These are phyloP conservation scores for Buathra laborator DNA, from an alignment of 2,888 invertebrate genomes.

Conservation along the genomic window DNA sequence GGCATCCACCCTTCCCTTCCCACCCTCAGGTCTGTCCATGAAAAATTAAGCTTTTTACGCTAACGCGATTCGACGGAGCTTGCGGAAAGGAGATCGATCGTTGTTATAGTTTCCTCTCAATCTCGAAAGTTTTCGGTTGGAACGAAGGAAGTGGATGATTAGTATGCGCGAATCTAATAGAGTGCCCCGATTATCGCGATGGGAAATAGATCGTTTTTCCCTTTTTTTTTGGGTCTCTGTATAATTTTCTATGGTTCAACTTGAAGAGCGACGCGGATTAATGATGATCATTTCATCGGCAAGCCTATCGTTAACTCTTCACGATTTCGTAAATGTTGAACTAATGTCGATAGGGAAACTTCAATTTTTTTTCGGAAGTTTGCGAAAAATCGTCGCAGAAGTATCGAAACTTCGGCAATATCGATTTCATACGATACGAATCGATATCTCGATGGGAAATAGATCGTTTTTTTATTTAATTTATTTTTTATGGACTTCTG, in stretches of 20 bases:
- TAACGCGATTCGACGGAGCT: background rate
- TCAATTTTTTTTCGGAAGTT: no score
- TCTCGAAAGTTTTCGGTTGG: slow-evolving; percentile 24
- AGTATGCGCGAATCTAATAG: slow-evolving; percentile 35
- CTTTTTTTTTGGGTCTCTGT: slow-evolving; percentile 6
- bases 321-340: no score
- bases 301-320: background rate
- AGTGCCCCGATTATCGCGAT: background rate
- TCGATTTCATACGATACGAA: no score
- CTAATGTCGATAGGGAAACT: no score
- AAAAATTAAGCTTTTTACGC: slow-evolving; percentile 11
- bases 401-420: no score
- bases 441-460: background rate
- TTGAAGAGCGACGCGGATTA: background rate
- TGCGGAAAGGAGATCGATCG: slow-evolving; percentile 38
- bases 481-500: no score
- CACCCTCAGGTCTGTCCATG: slow-evolving; percentile 3
- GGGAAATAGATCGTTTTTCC: slow-evolving; percentile 36
- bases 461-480: background rate
- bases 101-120: slow-evolving; percentile 15
- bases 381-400: no score
- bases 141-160: background rate
- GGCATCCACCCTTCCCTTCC: background rate
- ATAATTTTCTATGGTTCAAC: background rate
- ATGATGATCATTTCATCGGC: background rate